Percentiles rank a stretch among this genome's conserved stretches.
These are phyloP conservation scores for Synergus gifuensis DNA, from an alignment of 2,888 invertebrate genomes.

Conservation along the genomic window DNA sequence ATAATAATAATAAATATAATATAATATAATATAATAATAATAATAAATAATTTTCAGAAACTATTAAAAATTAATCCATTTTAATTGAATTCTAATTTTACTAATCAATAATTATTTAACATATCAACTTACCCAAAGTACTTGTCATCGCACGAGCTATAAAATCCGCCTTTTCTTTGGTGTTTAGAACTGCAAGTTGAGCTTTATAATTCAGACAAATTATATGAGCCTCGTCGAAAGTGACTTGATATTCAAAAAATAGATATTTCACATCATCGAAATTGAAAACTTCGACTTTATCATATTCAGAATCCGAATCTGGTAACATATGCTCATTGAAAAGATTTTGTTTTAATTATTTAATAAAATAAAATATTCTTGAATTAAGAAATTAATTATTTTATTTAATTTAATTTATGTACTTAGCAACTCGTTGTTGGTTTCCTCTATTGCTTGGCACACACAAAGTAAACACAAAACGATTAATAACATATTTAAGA, in stretches of 20 bases:
- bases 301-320: neutral
- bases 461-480: neutral
- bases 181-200: slow-evolving; percentile 56
- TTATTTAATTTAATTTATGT: neutral
- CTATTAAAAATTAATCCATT: too few relatives aligned
- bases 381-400: neutral
- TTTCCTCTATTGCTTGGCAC: slow-evolving; percentile 17
- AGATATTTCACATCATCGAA: slow-evolving; percentile 56
- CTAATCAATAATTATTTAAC: neutral
- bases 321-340: neutral
- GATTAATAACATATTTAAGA: slow-evolving; percentile 6
- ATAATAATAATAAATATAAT: too few relatives aligned
- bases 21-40: too few relatives aligned
- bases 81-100: too few relatives aligned
- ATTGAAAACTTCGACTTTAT: neutral
- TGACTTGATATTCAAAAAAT: slow-evolving; percentile 57
- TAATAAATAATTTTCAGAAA: too few relatives aligned
- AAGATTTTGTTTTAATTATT: neutral
- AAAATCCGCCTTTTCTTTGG: slow-evolving; percentile 51
- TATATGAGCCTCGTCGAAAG: slow-evolving; percentile 59
- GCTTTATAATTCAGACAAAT: slow-evolving; percentile 58
- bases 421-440: slow-evolving; percentile 10
- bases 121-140: slow-evolving; percentile 8
- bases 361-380: neutral
- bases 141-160: slow-evolving; percentile 45